A percentile compares a stretch with the other conserved stretches of the same genome.
phyloP scores from a whole-genome alignment of 1,140 invertebrate species.

The Heterodera carotae region DNA sequence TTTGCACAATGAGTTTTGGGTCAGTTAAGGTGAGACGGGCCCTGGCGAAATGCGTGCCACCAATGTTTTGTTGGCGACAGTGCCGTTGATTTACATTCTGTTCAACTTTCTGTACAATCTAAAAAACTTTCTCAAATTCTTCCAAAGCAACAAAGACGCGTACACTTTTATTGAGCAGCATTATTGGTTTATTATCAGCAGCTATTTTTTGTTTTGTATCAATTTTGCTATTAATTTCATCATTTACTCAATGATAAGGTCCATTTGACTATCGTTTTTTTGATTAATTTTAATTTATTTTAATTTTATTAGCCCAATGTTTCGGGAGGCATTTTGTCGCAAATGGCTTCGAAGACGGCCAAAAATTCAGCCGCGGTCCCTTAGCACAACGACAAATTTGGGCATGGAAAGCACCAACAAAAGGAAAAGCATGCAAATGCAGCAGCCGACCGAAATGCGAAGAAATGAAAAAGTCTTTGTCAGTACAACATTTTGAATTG shows the following conservation, averaged over 20 bases:
- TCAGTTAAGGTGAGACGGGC: neutral
- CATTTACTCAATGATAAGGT: constrained; percentile 11
- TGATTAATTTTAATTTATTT: neutral
- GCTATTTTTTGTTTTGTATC: neutral
- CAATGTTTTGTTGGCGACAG: neutral
- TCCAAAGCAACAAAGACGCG: neutral
- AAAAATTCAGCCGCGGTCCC: neutral
- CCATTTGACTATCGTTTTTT: neutral
- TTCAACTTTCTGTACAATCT: neutral
- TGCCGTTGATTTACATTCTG: neutral
- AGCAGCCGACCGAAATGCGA: too few species aligned
- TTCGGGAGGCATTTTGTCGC: neutral
- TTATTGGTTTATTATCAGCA: neutral
- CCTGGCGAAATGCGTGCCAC: neutral
- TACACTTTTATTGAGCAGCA: neutral
- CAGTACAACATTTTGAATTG: too few species aligned
- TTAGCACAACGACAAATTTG: neutral
- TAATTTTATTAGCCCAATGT: neutral
- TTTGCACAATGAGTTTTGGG: too few species aligned
- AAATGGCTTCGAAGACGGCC: neutral
- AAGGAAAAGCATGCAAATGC: too few species aligned
- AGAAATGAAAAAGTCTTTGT: too few species aligned
- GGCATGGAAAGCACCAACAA: neutral
- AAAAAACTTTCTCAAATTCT: constrained; percentile 6
- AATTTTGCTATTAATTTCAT: constrained; percentile 11